These are phyloP conservation scores for Sogatella furcifera DNA, from an alignment of 1,140 invertebrate genomes.

Conservation along the genomic window DNA sequence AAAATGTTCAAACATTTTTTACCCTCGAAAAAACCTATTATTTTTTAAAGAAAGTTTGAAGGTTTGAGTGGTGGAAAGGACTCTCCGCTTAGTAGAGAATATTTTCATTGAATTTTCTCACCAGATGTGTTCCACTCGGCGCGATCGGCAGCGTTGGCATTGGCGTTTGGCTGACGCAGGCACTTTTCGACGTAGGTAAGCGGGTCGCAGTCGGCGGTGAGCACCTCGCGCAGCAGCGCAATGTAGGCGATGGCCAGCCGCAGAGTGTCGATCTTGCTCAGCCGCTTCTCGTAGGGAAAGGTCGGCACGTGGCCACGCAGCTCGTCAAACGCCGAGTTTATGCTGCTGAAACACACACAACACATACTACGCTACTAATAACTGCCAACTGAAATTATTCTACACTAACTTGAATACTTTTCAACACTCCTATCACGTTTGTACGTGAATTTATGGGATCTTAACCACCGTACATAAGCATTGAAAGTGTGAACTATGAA, in stretches of 20 bases:
- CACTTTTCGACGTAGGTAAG: slow-evolving; percentile 88
- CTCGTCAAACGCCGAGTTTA: slow-evolving; percentile 97
- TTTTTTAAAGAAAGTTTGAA: too few species aligned
- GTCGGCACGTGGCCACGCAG: slow-evolving; percentile 91
- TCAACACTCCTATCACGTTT: too few species aligned
- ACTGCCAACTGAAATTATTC: too few species aligned
- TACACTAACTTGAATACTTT: too few species aligned
- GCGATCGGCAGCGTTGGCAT: slow-evolving; percentile 67
- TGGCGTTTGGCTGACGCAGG: slow-evolving; percentile 70
- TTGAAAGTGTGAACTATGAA: too few species aligned
- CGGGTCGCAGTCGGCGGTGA: slow-evolving; percentile 84
- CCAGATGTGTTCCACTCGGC: slow-evolving; percentile 94
- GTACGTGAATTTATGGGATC: too few species aligned
- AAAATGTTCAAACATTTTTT: too few species aligned
- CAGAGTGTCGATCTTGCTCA: slow-evolving; percentile 95
- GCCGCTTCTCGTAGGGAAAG: slow-evolving; percentile 94
- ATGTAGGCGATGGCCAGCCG: slow-evolving; percentile 95
- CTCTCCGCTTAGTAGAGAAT: too few species aligned
- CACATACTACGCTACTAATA: slow-evolving; percentile 5
- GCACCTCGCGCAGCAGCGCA: slow-evolving; percentile 77
- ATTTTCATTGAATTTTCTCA: slow-evolving; percentile 30
- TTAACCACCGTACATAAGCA: too few species aligned
- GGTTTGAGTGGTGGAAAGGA: too few species aligned
- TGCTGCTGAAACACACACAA: slow-evolving; percentile 67
- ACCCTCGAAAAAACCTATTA: too few species aligned